Evolutionary conservation across 2,888 invertebrate genomes (phyloP).

Genomic region (Sphaerophoria taeniata): DNA sequence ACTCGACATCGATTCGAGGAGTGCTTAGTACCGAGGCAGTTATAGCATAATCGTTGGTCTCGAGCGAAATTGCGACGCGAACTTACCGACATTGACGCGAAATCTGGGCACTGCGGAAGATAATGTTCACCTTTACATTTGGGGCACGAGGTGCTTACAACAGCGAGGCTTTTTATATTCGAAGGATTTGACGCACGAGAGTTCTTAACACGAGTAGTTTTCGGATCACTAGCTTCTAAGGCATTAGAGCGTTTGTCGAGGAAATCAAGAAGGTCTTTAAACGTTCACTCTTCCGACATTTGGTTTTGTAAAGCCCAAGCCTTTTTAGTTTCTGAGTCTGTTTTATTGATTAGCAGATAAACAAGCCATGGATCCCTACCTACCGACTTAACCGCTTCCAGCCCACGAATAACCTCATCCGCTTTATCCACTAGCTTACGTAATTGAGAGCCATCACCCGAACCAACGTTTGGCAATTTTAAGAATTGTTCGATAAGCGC

Average conservation of each 20-base stretch:
- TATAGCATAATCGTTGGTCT: neutral
- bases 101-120: neutral
- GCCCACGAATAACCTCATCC: neutral
- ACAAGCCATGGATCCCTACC: constrained; percentile 7
- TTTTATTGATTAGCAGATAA: constrained; percentile 11
- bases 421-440: neutral
- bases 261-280: constrained; percentile 7
- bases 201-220: no score
- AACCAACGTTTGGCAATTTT: constrained; percentile 5
- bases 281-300: neutral
- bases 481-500: neutral
- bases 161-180: constrained; percentile 22
- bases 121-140: constrained; percentile 8
- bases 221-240: constrained; percentile 4
- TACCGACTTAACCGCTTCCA: constrained; percentile 2
- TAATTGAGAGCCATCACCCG: neutral
- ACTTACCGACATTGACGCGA: neutral
- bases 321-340: constrained; percentile 8
- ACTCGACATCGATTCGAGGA: constrained; percentile 12
- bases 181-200: neutral
- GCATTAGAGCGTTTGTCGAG: neutral
- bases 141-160: neutral
- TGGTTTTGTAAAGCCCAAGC: constrained; percentile 9
- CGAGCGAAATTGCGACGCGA: no score
- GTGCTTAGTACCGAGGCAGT: constrained; percentile 3